These are phyloP conservation scores for Aproaerema taeniolella DNA, from an alignment of 2,888 invertebrate genomes.

Conservation along the genomic window DNA sequence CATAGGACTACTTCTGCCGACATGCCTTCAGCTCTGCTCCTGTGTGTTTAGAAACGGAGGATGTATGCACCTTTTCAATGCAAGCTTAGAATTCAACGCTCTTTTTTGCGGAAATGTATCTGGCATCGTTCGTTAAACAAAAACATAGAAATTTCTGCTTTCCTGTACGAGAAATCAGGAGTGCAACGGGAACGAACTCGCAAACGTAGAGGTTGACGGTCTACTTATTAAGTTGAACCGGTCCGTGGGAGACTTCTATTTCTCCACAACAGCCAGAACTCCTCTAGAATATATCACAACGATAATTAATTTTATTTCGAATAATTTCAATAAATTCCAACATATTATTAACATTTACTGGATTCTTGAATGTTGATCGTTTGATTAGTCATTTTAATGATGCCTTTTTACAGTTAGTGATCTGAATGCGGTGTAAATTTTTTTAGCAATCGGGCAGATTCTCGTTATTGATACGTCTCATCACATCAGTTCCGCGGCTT, in stretches of 20 bases:
- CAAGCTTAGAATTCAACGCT: no score
- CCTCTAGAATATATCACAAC: constrained; percentile 46
- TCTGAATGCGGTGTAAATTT: constrained; percentile 61
- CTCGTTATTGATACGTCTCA: constrained; percentile 50
- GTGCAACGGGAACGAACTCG: no score
- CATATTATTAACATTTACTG: constrained; percentile 66
- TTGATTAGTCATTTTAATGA: constrained; percentile 68
- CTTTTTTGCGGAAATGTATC: no score
- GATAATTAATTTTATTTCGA: constrained; percentile 56
- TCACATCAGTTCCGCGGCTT: constrained; percentile 40
- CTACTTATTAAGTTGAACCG: constrained; percentile 54
- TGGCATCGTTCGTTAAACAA: no score
- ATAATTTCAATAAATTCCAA: constrained; percentile 62
- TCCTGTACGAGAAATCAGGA: no score
- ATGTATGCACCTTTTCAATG: no score
- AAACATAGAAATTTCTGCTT: no score
- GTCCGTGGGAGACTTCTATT: constrained; percentile 48
- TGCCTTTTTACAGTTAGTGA: constrained; percentile 62
- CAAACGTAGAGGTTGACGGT: constrained; percentile 43
- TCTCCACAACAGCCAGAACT: constrained; percentile 40
- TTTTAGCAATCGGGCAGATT: constrained; percentile 43
- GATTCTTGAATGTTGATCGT: constrained; percentile 63
- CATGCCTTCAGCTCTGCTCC: constrained; percentile 37
- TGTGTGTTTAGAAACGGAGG: constrained; percentile 11
- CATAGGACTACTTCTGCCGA: constrained; percentile 42